Evolutionary conservation across 1,140 invertebrate genomes (phyloP), one percentile per base, ranked within the genome.

Genomic region (Drosophila nigrodunni): DNA sequence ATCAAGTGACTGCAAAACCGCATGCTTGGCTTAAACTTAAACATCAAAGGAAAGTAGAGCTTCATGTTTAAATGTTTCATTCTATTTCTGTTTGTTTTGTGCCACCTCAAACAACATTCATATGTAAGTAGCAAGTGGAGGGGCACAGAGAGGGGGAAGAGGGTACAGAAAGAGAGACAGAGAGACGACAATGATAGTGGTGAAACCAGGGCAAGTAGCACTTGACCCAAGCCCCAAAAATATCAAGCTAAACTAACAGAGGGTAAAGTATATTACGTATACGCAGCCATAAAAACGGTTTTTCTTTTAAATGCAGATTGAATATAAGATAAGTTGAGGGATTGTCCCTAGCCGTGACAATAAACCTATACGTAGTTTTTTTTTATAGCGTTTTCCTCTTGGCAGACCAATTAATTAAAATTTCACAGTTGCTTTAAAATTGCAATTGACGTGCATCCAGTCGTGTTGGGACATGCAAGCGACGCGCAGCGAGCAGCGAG

Each of bases 321-420:
- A 30, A 30, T 30, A 30, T n/a, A 4, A 41, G 37, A 57, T 57
- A 21, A 57, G 35, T 35, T 10, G 35, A 39, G 54, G 35, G 37
- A 57, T 57, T 57, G 21, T 58, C 55, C 21, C 8, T 58, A 58
- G 39, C 41, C 65, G 15, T 49, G 65, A 21, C 65, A 67, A 67
- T 67, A 54, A 67, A 52, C 65, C 54, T 30, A 30, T 30, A 30
- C 3, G 65, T 57, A 35, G 11, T 50, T 50, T 50, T 10, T 50
- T 10, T 15, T 11, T 6, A n/a, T 50, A 8, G 30, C 2, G 10
- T 15, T 18, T 30, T 55, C 37, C 37, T 15, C 34, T 13, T n/a
- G 21, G 41, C 34, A 67, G 52, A 58, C 54, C 30, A 57, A 67
- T 65, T 74, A 68, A 62, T 74, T 74, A 57, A 57, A 74, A 70